Evolutionary conservation across 2,113 vertebrate genomes (phyloP), one percentile per base, ranked within the genome.

Genomic region (Epinephelus lanceolatus): DNA sequence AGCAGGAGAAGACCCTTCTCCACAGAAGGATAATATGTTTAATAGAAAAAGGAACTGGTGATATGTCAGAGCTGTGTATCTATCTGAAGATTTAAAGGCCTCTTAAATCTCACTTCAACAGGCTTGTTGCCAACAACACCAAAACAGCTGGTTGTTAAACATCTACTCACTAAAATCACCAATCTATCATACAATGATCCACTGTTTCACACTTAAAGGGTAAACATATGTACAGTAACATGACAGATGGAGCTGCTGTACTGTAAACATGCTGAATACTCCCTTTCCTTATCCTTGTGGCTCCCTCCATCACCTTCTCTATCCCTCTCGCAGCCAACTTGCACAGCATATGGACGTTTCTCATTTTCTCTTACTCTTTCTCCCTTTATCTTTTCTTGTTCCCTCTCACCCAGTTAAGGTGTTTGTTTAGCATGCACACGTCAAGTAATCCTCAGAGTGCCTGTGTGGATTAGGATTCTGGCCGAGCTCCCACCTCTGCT

Each of bases 371-470:
- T 49, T 56, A n/a, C 45, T 63, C 40, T 61, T 56, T 47, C 61
- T n/a, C 6, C 10, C 62, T 71, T 33, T 53, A 66, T 81, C 65
- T 53, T 72, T 15, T 45, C 63, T 84, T 1, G 3, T 84, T 84
- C 65, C 74, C 78, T 85, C 79, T 86, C 76, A 80, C 85, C 71
- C 73, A 84, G 76, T 90, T 65, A 76, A 83, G 74, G 74, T 82
- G 83, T 85, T 88, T 88, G 82, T 91, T 87, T 88, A 79, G 76
- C 83, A 45, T 70, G 79, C 42, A 2, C 67, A 81, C 40, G 30
- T 76, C 57, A 49, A 72, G 74, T 93, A 93, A 94, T 92, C 92
- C 89, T 62, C 74, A 10, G 52, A 88, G 72, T 82, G 86, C 82
- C 78, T 68, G 89, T 33, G 69, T 78, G 86, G 91, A 93, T 93